phyloP scores from a whole-genome alignment of 1,140 invertebrate genomes.

The Tachypleus tridentatus region DNA sequence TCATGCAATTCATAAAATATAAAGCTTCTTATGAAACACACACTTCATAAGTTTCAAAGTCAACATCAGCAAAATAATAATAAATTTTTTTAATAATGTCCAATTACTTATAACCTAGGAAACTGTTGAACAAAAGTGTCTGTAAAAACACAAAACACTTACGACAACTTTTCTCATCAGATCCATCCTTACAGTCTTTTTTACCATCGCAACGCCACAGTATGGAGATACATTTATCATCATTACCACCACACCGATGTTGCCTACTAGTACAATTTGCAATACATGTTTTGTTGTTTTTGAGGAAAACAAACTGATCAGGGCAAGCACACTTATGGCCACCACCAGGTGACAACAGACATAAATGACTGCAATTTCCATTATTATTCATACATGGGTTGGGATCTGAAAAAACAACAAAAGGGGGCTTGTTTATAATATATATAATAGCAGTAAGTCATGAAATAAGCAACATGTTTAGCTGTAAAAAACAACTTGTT shows the following conservation, averaged over 20 bases:
- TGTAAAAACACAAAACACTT: no score
- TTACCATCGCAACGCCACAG: slow-evolving; percentile 76
- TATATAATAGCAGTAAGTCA: no score
- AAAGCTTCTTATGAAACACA: no score
- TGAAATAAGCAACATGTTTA: no score
- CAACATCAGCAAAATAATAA: no score
- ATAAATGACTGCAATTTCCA: slow-evolving; percentile 94
- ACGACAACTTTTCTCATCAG: slow-evolving; percentile 33
- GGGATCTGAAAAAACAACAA: slow-evolving; percentile 41
- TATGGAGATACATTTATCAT: slow-evolving; percentile 93
- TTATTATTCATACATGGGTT: slow-evolving; percentile 90
- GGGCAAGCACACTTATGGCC: slow-evolving; percentile 82
- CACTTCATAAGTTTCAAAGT: no score
- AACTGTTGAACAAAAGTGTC: no score
- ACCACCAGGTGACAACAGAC: slow-evolving; percentile 59
- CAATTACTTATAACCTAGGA: no score
- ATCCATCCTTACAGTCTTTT: slow-evolving; percentile 35
- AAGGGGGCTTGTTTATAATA: no score
- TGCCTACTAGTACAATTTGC: slow-evolving; percentile 89
- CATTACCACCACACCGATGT: slow-evolving; percentile 77
- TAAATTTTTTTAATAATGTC: no score
- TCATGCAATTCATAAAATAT: no score
- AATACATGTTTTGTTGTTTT: slow-evolving; percentile 68
- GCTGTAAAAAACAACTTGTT: no score
- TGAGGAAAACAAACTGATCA: slow-evolving; percentile 69